phyloP scores from a whole-genome alignment of 2,888 invertebrate genomes.

The Laothoe populi region DNA sequence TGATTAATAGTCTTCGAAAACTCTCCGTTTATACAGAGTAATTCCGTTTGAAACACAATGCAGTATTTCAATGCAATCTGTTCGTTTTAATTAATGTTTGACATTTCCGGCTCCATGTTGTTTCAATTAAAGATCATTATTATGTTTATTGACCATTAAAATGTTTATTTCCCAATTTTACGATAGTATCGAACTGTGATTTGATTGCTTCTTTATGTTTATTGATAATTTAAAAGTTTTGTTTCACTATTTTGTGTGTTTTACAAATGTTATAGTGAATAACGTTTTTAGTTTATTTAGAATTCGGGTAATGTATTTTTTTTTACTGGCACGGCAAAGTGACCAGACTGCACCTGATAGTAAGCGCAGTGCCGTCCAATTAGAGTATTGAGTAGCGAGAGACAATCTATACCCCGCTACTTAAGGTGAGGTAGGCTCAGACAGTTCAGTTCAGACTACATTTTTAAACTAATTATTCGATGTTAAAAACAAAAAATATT shows the following conservation, averaged over 20 bases:
- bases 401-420: too few species aligned
- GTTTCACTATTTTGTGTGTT: not conserved
- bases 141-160: not conserved
- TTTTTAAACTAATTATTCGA: too few species aligned
- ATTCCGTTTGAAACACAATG: conserved; percentile 25
- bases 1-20: conserved; percentile 56
- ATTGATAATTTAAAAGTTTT: not conserved
- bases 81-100: conserved; percentile 18
- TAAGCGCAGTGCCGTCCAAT: too few species aligned
- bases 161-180: conserved; percentile 2
- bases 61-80: conserved; percentile 3
- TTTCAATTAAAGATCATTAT: conserved; percentile 15
- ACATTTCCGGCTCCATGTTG: conserved; percentile 12
- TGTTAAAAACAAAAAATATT: too few species aligned
- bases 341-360: too few species aligned
- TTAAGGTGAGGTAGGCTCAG: too few species aligned
- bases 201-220: conserved; percentile 7
- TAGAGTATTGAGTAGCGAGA: too few species aligned
- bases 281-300: not conserved
- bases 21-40: conserved; percentile 46
- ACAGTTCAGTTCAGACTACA: too few species aligned
- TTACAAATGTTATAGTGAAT: not conserved
- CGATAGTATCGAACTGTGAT: not conserved
- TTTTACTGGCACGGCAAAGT: too few species aligned
- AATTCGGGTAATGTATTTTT: too few species aligned